A percentile compares a stretch with the other conserved stretches of the same genome.
Conservation (phyloP, 2,888 invertebrate genomes). For the Xestoiulus laeticollis region DNA sequence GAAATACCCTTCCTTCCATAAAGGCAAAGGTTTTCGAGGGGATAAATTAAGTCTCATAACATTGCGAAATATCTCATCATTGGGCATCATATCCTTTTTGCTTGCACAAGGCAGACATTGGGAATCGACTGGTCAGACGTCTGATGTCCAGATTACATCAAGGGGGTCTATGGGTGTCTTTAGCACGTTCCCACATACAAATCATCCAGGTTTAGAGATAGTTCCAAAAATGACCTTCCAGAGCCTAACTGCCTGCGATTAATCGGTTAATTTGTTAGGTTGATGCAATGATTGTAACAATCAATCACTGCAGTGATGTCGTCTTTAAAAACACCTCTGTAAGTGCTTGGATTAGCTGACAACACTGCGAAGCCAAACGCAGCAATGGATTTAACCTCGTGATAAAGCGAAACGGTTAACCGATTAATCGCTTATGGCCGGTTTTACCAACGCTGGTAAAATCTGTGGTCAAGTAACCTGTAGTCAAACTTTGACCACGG, state of each 20-base stretch:
- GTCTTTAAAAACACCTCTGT: neutral
- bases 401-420: neutral
- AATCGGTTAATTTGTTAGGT: neutral
- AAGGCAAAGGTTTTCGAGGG: constrained; percentile 23
- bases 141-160: neutral
- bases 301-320: neutral
- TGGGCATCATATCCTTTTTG: neutral
- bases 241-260: neutral
- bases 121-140: neutral
- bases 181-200: neutral
- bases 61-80: constrained; percentile 13
- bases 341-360: neutral
- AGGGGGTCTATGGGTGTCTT: neutral
- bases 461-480: too few species aligned
- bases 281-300: neutral
- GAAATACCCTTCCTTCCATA: neutral
- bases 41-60: constrained; percentile 34
- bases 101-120: neutral
- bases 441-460: too few species aligned
- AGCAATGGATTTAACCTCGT: neutral
- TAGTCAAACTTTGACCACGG: too few species aligned
- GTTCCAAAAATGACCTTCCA: neutral
- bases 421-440: too few species aligned
- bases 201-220: neutral
- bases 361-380: neutral